Percentiles rank a stretch among this genome's conserved stretches.
Evolutionary conservation across 2,888 invertebrate species (phyloP).

Genomic region (Unio pictorum): DNA sequence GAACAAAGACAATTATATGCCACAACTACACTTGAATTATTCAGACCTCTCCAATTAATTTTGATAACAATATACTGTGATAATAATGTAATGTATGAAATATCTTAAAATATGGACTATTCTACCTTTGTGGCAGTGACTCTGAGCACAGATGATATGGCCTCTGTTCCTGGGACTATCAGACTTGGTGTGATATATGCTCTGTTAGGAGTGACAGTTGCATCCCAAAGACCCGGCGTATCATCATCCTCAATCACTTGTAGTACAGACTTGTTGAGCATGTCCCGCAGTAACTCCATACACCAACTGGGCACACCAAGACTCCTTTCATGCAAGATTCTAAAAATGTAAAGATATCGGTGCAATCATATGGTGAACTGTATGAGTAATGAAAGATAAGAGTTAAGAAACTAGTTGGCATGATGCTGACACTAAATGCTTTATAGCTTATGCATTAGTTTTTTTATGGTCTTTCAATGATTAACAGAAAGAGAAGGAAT

Average conservation of each 20-base stretch:
- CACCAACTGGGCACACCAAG: slow-evolving; percentile 66
- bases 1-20: too few relatives aligned
- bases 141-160: slow-evolving; percentile 21
- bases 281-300: slow-evolving; percentile 56
- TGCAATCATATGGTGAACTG: background rate
- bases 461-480: too few relatives aligned
- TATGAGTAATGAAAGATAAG: background rate
- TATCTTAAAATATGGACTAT: background rate
- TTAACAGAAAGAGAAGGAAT: too few relatives aligned
- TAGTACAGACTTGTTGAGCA: slow-evolving; percentile 42
- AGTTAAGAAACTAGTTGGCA: too few relatives aligned
- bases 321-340: slow-evolving; percentile 50
- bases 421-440: too few relatives aligned
- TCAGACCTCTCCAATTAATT: too few relatives aligned
- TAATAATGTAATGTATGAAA: too few relatives aligned
- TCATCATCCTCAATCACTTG: slow-evolving; percentile 36
- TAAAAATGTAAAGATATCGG: slow-evolving; percentile 11
- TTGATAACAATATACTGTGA: too few relatives aligned
- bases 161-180: slow-evolving; percentile 3
- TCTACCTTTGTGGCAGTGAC: slow-evolving; percentile 23
- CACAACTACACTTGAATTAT: too few relatives aligned
- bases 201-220: slow-evolving; percentile 35
- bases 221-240: slow-evolving; percentile 11
- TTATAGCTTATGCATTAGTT: too few relatives aligned
- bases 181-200: slow-evolving; percentile 15